Evolutionary conservation across 53 echinoderm and acorn worm species (phyloP), one percentile per base, ranked within the genome.

Genomic region (Apostichopus leukothele): DNA sequence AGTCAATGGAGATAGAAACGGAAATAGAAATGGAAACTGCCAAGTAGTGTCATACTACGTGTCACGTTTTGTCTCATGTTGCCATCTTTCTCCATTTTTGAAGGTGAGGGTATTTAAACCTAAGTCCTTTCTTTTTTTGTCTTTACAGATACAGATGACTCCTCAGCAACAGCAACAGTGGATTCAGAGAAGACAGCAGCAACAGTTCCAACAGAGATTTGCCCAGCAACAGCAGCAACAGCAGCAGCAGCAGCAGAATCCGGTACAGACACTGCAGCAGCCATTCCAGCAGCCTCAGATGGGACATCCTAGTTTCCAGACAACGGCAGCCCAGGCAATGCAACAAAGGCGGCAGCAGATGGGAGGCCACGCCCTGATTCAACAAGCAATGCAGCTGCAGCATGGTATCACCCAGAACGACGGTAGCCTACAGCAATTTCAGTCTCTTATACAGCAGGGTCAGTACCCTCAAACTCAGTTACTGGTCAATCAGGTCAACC

Each of bases 301-400:
- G 81, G 77, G 92, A 78, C 89, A 88, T 26, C 88, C 53, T 55
- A 75, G 83, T 75, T 89, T 76, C 83, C 87, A 83, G 80, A 84
- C 89, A 83, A 80, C 89, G 74, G 86, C 81, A 79, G 90, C 89
- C 53, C 90, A 86, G 89, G 52, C 93, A 74, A 75, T 89, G 88
- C 90, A 89, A 77, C 90, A 91, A 61, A 89, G 91, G 54, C 91
- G 86, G 51, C 74, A 57, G 78, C 87, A 89, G 63, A 87, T 87
- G 26, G 89, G 88, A 9, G 52, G 19, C 21, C 88, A 87, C 57
- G 27, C 54, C 61, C 73, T 90, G 90, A 90, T 90, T 67, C 92
- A 86, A 9, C 92, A 90, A 78, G 88, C 89, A 60, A 96, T 96
- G 84, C 96, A 96, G 90, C 93, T 91, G 83, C 91, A 90, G 88